Conservation (phyloP, 2,797 vertebrate genomes). For the Cyclopterus lumpus region DNA sequence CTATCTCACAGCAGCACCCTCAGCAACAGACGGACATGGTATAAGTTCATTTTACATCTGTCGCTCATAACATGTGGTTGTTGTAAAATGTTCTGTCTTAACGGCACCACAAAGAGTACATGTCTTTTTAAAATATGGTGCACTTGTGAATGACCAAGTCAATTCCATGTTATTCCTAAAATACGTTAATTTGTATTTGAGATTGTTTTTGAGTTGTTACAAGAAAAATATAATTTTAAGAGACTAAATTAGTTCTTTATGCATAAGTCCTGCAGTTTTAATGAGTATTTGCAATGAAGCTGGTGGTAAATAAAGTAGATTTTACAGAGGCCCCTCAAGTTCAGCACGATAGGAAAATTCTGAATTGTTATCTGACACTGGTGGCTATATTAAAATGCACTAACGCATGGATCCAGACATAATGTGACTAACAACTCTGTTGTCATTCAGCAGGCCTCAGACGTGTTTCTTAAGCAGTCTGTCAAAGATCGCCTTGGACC, state of each 20-base stretch:
- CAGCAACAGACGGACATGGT: conserved; percentile 62
- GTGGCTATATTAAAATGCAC: not conserved
- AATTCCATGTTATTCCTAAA: not conserved
- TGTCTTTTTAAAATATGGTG: not conserved
- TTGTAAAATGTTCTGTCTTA: not conserved
- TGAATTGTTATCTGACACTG: not conserved
- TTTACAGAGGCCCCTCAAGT: not conserved
- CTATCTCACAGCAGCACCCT: conserved; percentile 55
- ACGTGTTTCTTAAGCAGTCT: conserved; percentile 90
- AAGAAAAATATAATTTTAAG: not conserved
- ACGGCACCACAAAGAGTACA: not conserved
- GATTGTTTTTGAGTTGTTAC: not conserved
- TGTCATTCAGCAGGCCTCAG: conserved; percentile 80
- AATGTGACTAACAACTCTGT: conserved; percentile 12
- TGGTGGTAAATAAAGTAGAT: not conserved
- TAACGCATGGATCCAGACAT: not conserved
- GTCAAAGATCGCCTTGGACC: conserved; percentile 97
- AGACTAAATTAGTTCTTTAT: not conserved
- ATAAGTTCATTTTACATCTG: not conserved
- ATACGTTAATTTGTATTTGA: not conserved
- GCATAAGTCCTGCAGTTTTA: not conserved
- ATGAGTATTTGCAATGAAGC: not conserved
- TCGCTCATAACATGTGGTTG: not conserved
- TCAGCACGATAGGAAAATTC: no score
- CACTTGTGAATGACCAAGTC: not conserved